A percentile compares a stretch with the other conserved stretches of the same genome.
Conservation (phyloP, 2,797 vertebrate species). For the Corythornis leucogaster region DNA sequence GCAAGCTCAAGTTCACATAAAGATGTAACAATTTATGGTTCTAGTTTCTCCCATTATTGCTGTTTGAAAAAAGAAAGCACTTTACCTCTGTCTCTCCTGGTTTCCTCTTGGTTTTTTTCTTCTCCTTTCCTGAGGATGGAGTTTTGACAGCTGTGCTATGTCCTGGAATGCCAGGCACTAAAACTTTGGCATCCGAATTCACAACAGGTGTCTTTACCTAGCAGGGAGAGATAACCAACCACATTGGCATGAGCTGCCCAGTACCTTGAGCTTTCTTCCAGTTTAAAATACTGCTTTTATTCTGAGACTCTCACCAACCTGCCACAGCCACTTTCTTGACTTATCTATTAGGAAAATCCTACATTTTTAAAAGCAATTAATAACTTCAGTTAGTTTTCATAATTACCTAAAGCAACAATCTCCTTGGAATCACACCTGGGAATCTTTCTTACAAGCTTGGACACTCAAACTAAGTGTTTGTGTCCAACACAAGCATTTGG, state of each 20-base stretch:
- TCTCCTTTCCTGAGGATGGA: slow-evolving; percentile 75
- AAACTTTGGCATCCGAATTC: slow-evolving; percentile 86
- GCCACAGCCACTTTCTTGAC: neutral
- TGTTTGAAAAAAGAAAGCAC: neutral
- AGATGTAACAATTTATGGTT: fast-evolving
- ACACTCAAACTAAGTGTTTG: neutral
- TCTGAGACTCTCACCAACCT: neutral
- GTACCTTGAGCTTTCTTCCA: neutral
- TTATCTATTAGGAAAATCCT: neutral
- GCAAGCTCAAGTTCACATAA: neutral
- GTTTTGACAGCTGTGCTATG: slow-evolving; percentile 86
- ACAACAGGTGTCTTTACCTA: slow-evolving; percentile 93
- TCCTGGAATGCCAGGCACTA: slow-evolving; percentile 93
- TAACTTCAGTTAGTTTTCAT: neutral
- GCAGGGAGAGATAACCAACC: neutral
- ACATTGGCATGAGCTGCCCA: neutral
- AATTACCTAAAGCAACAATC: neutral
- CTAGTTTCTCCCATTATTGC: neutral
- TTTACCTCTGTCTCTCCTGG: slow-evolving; percentile 87
- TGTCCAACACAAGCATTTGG: neutral
- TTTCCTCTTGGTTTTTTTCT: slow-evolving; percentile 86
- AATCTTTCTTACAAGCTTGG: neutral
- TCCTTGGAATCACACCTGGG: neutral
- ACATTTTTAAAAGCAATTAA: neutral
- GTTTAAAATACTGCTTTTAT: neutral